Conservation (phyloP, 2,113 vertebrate genomes). For the Lanius ludovicianus region DNA sequence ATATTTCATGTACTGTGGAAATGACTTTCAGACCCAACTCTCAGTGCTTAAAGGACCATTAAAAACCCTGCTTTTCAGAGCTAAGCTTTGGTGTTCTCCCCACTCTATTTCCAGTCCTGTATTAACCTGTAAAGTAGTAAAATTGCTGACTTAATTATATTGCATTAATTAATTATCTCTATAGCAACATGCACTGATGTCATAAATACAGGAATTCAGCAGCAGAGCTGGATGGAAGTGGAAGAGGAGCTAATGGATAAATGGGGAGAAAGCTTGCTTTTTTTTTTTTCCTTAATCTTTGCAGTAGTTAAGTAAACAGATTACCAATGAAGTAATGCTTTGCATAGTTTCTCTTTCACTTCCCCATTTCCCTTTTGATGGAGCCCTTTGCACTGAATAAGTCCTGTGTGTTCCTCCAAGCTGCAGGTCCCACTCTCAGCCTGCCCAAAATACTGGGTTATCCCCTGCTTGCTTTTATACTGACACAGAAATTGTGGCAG, state of each 20-base stretch:
- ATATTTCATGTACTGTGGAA: neutral
- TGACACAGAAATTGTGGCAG: rapidly evolving
- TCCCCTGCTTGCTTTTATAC: neutral
- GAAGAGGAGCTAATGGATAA: neutral
- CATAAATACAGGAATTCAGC: conserved; percentile 3
- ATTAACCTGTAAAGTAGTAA: conserved; percentile 15
- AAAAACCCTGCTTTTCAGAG: neutral
- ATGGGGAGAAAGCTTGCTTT: neutral
- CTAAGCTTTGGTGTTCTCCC: neutral
- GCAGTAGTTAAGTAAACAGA: neutral
- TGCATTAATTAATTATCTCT: conserved; percentile 55
- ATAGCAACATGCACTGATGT: conserved; percentile 15
- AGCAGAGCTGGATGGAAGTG: neutral
- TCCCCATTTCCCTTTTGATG: neutral
- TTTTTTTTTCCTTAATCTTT: neutral
- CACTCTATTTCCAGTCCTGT: neutral
- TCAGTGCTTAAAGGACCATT: neutral
- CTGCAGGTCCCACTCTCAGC: neutral
- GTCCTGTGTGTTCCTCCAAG: neutral
- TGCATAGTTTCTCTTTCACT: neutral
- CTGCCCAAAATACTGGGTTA: neutral
- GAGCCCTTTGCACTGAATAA: neutral
- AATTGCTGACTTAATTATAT: conserved; percentile 46
- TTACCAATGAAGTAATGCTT: neutral
- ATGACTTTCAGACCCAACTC: neutral